These are phyloP conservation scores for Branchipolynoe longqiensis DNA, from an alignment of 2,888 invertebrate genomes.

Conservation along the genomic window DNA sequence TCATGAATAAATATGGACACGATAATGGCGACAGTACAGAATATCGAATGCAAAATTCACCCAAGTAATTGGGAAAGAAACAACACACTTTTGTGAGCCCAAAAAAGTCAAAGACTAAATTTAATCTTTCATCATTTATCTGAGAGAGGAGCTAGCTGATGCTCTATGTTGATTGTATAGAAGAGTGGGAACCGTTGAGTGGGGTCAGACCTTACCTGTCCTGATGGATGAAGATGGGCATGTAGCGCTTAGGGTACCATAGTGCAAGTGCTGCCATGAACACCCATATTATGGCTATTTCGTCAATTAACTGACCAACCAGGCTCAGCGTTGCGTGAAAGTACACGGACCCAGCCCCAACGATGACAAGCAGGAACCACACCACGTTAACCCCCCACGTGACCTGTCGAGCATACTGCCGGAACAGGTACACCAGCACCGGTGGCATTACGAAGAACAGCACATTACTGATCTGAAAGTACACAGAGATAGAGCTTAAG, in stretches of 20 bases:
- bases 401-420: slow-evolving; percentile 88
- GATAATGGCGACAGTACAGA: too few relatives aligned
- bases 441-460: slow-evolving; percentile 90
- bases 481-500: neutral
- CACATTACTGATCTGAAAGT: slow-evolving; percentile 88
- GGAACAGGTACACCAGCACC: slow-evolving; percentile 88
- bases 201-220: slow-evolving; percentile 72
- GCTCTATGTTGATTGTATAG: too few relatives aligned
- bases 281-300: slow-evolving; percentile 91
- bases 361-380: slow-evolving; percentile 90
- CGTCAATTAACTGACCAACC: slow-evolving; percentile 90
- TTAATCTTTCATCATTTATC: too few relatives aligned
- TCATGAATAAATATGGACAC: too few relatives aligned
- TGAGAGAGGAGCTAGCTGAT: too few relatives aligned
- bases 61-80: too few relatives aligned
- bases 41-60: too few relatives aligned
- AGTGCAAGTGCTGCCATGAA: slow-evolving; percentile 90
- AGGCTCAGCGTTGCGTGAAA: slow-evolving; percentile 92
- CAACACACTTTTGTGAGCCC: too few relatives aligned
- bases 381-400: slow-evolving; percentile 89
- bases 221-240: slow-evolving; percentile 70
- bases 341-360: slow-evolving; percentile 91
- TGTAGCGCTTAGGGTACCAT: slow-evolving; percentile 82
- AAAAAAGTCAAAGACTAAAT: too few relatives aligned
- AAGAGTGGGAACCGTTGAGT: too few relatives aligned